Percentiles rank a stretch among this genome's conserved stretches.
Conservation (phyloP, 2,113 vertebrate species). For the Neogobius melanostomus region DNA sequence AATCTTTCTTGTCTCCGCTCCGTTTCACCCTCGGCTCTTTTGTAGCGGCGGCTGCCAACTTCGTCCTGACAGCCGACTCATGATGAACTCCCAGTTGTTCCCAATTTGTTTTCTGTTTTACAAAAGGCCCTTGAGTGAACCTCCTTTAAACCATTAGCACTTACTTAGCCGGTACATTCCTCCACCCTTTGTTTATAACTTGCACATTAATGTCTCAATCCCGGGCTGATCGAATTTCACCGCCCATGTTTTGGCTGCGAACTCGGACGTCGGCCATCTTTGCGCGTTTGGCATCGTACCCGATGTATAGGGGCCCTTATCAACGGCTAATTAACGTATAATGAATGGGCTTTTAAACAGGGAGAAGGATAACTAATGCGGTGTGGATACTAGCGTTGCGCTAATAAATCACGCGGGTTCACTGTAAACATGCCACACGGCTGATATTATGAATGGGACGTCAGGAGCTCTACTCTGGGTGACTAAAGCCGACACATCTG, state of each 20-base stretch:
- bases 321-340: slow-evolving; percentile 67
- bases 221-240: slow-evolving; percentile 36
- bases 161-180: slow-evolving; percentile 29
- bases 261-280: slow-evolving; percentile 18
- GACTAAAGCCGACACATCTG: slow-evolving; percentile 19
- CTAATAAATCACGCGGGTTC: slow-evolving; percentile 63
- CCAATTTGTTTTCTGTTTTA: slow-evolving; percentile 22
- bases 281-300: slow-evolving; percentile 36
- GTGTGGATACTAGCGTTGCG: slow-evolving; percentile 24
- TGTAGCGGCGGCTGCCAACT: slow-evolving; percentile 10
- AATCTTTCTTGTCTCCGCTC: not conserved
- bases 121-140: slow-evolving; percentile 27
- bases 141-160: slow-evolving; percentile 43
- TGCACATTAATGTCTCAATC: slow-evolving; percentile 23
- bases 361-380: slow-evolving; percentile 56
- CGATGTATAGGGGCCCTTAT: slow-evolving; percentile 47
- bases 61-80: slow-evolving; percentile 41
- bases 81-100: slow-evolving; percentile 29
- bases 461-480: slow-evolving; percentile 6
- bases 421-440: slow-evolving; percentile 29
- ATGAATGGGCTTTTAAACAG: slow-evolving; percentile 64
- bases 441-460: slow-evolving; percentile 35
- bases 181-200: slow-evolving; percentile 50
- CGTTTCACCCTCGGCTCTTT: not conserved
- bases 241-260: slow-evolving; percentile 18